Base-by-base conservation (phyloP, 2,797 vertebrate genomes). In the Dermochelys coriacea region DNA sequence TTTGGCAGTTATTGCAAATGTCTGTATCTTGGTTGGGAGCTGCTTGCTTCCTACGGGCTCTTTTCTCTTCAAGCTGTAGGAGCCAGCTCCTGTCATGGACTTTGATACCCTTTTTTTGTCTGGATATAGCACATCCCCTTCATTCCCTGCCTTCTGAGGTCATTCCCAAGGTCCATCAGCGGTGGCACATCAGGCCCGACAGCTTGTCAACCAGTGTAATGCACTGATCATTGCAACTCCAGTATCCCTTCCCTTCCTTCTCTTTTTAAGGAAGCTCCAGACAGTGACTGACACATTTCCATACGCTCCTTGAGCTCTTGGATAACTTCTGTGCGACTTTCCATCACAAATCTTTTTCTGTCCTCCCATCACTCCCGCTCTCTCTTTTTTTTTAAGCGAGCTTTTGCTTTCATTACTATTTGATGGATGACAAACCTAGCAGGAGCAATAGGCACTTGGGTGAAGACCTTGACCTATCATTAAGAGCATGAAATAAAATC, bases 231-330 rank as follows among this genome's bases (percentile, higher is more conserved):
- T 18, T 61, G 37, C 12, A 34, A 23, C 55, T 50, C 45, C 84
- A 27, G 37, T 0, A 55, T 55, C 92, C 82, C 55, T 37, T 91
- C 80, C 80, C 19, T 50, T 96, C 82, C 87, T 21, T 96, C 47
- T 93, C 52, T 57, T 86, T 89, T 82, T 85, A 89, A 85, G 82
- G 82, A 41, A 61, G 25, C 4, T 5, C 81, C 78, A 95, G 87
- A 91, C 59, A 88, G 85, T 91, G 86, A 93, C 25, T 91, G 86
- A 55, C 91, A 57, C 29, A 9, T 21, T 90, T 95, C 80, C 61
- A 6, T 61, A 49, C 31, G 90, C 37, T 92, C 85, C 68, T 0
- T 80, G 86, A 94, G 27, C 86, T 94, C 64, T 31, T n/a, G 11
- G 9, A 54, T 83, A 78, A 34, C 64, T 83, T 86, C 27, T 31